Conservation (phyloP, 2,888 invertebrate genomes). For the Drosophila merina region DNA sequence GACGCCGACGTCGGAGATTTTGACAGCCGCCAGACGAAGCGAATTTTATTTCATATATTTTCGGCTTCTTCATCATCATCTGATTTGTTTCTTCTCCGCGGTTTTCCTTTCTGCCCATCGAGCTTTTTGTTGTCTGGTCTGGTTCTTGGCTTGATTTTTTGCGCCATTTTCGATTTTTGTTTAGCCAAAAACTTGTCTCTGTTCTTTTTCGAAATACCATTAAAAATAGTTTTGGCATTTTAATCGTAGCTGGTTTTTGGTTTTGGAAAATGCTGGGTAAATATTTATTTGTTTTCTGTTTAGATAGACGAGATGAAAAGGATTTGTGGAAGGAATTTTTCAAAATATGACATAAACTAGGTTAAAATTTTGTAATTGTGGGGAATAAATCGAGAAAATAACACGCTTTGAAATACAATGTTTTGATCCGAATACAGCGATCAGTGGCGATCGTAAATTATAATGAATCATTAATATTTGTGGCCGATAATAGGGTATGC, state of each 20-base stretch:
- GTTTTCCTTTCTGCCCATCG: background rate
- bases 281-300: constrained; percentile 36
- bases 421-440: too few species aligned
- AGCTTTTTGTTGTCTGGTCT: constrained; percentile 14
- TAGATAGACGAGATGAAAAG: constrained; percentile 28
- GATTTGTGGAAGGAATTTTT: constrained; percentile 1
- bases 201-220: constrained; percentile 28
- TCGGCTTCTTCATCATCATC: constrained; percentile 6
- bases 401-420: too few species aligned
- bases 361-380: background rate
- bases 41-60: constrained; percentile 42
- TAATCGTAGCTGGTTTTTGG: constrained; percentile 16
- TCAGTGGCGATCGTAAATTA: too few species aligned
- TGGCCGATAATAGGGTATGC: constrained; percentile 9
- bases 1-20: constrained; percentile 43
- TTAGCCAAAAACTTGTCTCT: constrained; percentile 17
- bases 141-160: constrained; percentile 3
- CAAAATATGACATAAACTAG: background rate
- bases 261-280: constrained; percentile 21
- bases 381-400: background rate
- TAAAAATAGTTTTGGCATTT: constrained; percentile 42
- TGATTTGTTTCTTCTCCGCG: constrained; percentile 4
- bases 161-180: constrained; percentile 17
- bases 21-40: constrained; percentile 57
- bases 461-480: constrained; percentile 4